Evolutionary conservation across 1,140 invertebrate species (phyloP).

Genomic region (Trichogramma pretiosum): DNA sequence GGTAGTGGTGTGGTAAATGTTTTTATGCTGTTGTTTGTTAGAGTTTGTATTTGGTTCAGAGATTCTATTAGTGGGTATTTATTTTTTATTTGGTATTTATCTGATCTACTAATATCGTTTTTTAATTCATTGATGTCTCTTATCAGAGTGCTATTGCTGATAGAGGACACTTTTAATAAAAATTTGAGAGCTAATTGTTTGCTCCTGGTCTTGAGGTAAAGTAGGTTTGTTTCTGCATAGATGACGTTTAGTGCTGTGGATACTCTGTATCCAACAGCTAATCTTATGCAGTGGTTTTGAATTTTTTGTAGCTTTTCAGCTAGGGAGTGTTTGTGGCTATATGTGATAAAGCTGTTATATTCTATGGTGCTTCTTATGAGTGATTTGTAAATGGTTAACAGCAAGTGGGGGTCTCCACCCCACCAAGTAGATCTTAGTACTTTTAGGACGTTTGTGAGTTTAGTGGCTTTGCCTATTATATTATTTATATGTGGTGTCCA

Average conservation of each 20-base stretch:
- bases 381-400: slow-evolving; percentile 14
- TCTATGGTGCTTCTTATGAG: slow-evolving; percentile 16
- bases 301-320: slow-evolving; percentile 1
- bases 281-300: slow-evolving; percentile 7
- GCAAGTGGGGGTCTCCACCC: slow-evolving; percentile 15
- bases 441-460: slow-evolving; percentile 12
- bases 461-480: slow-evolving; percentile 1
- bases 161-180: background rate
- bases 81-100: background rate
- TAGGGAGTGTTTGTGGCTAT: background rate
- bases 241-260: slow-evolving; percentile 12
- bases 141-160: background rate
- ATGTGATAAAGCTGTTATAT: background rate
- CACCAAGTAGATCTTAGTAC: slow-evolving; percentile 11
- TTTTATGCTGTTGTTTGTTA: background rate
- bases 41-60: too few relatives aligned
- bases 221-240: slow-evolving; percentile 2
- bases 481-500: slow-evolving; percentile 15
- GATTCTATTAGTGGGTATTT: background rate
- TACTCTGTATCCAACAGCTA: slow-evolving; percentile 5
- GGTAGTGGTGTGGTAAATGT: background rate
- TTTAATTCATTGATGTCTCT: background rate
- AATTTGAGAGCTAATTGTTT: background rate
- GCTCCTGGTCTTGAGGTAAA: background rate
- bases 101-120: too few relatives aligned